phyloP scores from a whole-genome alignment of 2,113 vertebrate species.

The Todiramphus chloris region DNA sequence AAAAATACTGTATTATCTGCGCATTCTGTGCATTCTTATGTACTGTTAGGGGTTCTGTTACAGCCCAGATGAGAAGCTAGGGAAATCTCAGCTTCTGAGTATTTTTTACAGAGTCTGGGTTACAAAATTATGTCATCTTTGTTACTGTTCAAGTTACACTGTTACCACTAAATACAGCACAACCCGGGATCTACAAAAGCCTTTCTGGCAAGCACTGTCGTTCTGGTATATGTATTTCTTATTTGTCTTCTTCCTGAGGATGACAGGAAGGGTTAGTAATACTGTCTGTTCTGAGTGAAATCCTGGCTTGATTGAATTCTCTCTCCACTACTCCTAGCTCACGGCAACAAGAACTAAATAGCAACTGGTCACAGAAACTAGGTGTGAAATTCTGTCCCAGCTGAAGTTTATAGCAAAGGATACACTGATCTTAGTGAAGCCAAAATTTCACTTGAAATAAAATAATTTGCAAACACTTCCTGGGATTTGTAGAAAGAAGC shows the following conservation, averaged over 20 bases:
- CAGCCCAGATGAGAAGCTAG: background rate
- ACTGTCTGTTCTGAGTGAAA: background rate
- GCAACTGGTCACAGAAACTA: background rate
- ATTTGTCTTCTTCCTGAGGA: background rate
- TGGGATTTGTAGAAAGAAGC: background rate
- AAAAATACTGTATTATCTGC: background rate
- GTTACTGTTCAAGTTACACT: background rate
- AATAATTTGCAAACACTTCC: background rate
- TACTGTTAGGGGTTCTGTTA: background rate
- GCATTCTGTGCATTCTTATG: background rate
- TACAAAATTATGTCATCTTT: background rate
- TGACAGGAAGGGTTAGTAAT: background rate
- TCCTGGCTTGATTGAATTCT: background rate
- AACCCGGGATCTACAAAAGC: background rate
- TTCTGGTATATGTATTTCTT: background rate
- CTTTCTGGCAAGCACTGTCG: background rate
- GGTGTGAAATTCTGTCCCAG: background rate
- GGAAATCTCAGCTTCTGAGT: background rate
- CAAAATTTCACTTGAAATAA: background rate
- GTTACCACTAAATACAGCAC: background rate
- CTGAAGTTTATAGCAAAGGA: background rate
- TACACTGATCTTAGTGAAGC: background rate
- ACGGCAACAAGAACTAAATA: background rate
- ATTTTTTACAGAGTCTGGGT: background rate
- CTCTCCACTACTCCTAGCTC: background rate